Conservation (phyloP, 2,113 vertebrate genomes). For the Halichoerus grypus region DNA sequence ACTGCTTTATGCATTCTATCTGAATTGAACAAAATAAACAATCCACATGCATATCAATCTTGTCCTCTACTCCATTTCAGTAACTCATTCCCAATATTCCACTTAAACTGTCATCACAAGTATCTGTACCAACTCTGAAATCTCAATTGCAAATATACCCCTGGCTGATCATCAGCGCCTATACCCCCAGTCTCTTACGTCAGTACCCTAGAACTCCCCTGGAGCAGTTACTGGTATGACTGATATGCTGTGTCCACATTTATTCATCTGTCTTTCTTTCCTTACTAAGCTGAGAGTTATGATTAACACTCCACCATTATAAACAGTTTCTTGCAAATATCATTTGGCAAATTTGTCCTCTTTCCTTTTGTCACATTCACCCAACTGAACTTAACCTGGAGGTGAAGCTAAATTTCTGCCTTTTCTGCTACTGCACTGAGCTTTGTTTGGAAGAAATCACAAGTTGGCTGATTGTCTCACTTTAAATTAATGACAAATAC, state of each 20-base stretch:
- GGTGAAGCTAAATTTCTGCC: not conserved
- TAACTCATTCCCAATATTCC: not conserved
- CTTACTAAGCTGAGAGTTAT: not conserved
- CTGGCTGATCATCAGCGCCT: not conserved
- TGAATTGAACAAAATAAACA: not conserved
- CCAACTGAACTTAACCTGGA: not conserved
- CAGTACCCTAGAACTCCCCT: not conserved
- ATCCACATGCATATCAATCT: not conserved
- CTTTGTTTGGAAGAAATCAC: not conserved
- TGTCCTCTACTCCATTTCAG: not conserved
- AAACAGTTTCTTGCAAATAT: not conserved
- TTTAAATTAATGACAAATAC: constrained; percentile 20
- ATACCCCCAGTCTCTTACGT: not conserved
- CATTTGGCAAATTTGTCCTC: not conserved
- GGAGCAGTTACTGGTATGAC: not conserved
- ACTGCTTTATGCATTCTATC: not conserved
- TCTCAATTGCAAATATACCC: not conserved
- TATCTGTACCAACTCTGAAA: not conserved
- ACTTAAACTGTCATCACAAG: not conserved
- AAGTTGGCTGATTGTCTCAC: constrained; percentile 16
- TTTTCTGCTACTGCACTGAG: not conserved
- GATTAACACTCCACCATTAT: not conserved
- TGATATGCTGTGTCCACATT: not conserved
- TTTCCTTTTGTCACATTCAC: not conserved
- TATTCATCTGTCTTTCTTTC: not conserved